Percentiles rank a stretch among this genome's conserved stretches.
phyloP scores from a whole-genome alignment of 1,140 invertebrate species.

The Stegodyphus mimosarum region DNA sequence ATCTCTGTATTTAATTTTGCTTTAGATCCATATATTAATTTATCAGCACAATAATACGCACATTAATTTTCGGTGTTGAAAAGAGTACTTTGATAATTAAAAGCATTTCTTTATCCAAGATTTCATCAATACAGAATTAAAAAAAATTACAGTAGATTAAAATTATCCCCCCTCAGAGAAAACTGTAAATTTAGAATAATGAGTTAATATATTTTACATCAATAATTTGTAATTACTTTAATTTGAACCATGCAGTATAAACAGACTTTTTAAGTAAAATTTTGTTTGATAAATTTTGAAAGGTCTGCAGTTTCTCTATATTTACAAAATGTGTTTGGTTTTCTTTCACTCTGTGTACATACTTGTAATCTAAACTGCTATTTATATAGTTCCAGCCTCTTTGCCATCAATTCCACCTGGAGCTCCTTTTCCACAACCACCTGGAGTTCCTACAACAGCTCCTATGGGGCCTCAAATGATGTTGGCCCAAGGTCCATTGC shows the following conservation, averaged over 20 bases:
- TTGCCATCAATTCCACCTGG: slow-evolving; percentile 34
- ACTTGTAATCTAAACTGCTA: not conserved
- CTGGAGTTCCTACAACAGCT: slow-evolving; percentile 19
- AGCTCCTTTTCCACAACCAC: slow-evolving; percentile 43
- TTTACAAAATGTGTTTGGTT: not conserved
- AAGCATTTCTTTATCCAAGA: too few species aligned
- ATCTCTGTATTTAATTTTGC: too few species aligned
- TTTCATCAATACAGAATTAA: too few species aligned
- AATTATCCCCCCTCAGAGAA: not conserved
- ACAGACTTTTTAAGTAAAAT: too few species aligned
- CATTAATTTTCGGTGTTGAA: too few species aligned
- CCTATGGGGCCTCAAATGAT: slow-evolving; percentile 38
- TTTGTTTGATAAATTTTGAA: too few species aligned
- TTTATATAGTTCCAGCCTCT: slow-evolving; percentile 32
- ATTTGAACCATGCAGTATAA: too few species aligned
- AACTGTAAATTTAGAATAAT: not conserved
- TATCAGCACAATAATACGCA: too few species aligned
- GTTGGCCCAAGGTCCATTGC: slow-evolving; percentile 38
- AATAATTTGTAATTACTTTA: too few species aligned
- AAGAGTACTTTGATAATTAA: too few species aligned
- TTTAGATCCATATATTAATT: too few species aligned
- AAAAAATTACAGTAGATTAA: not conserved
- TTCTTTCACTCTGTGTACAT: not conserved
- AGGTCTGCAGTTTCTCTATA: too few species aligned
- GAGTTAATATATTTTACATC: not conserved